Conservation (phyloP, 23 tunicate species). For the Oikopleura albicans region DNA sequence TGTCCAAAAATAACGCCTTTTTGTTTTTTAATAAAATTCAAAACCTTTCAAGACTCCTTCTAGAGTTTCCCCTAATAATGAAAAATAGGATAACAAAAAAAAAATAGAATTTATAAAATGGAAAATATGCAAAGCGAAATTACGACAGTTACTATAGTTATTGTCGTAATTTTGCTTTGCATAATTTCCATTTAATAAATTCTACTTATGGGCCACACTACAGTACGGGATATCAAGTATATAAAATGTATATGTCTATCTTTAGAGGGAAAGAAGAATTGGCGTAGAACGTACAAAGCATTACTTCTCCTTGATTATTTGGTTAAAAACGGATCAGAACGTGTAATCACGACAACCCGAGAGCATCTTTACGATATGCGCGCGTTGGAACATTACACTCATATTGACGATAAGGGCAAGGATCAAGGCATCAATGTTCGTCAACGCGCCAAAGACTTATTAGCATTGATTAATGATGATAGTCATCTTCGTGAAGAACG, state of each 20-base stretch:
- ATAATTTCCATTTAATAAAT: no score
- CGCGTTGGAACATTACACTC: constrained; percentile 49
- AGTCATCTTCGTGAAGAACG: constrained; percentile 67
- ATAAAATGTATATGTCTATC: background rate
- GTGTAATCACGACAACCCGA: constrained; percentile 69
- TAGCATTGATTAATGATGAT: constrained; percentile 46
- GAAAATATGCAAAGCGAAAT: no score
- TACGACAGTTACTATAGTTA: no score
- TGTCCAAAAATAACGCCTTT: no score
- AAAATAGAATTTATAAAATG: no score
- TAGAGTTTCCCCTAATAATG: no score
- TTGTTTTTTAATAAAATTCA: no score
- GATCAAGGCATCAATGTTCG: constrained; percentile 77
- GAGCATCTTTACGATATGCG: constrained; percentile 75
- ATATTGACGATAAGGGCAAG: constrained; percentile 62
- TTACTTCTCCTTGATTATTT: constrained; percentile 42
- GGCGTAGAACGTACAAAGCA: constrained; percentile 49
- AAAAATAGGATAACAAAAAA: no score
- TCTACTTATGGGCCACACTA: no score
- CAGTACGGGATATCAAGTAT: no score
- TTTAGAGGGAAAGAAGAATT: constrained; percentile 58
- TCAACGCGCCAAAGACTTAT: constrained; percentile 64
- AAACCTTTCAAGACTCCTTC: no score
- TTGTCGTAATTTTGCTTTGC: no score
- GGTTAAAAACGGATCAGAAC: constrained; percentile 61